Conservation (phyloP, 2,888 invertebrate species). For the Nemapogon koenigi region DNA sequence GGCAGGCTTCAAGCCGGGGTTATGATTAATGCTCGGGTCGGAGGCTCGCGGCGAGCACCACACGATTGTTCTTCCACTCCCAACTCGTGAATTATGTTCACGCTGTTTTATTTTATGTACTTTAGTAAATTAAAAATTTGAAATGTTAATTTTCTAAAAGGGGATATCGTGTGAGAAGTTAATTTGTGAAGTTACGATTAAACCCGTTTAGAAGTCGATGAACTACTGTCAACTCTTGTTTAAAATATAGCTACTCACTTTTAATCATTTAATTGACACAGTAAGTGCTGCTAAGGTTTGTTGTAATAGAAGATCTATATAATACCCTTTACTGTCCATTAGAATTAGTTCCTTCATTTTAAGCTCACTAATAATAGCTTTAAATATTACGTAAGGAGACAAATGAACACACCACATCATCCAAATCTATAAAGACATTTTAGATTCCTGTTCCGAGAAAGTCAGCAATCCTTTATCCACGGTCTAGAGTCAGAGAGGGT, state of each 20-base stretch:
- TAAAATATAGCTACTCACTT: too few species aligned
- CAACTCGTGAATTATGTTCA: constrained; percentile 10
- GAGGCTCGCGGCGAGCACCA: constrained; percentile 25
- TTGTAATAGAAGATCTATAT: too few species aligned
- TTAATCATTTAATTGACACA: too few species aligned
- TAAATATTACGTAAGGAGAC: too few species aligned
- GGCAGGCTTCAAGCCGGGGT: constrained; percentile 39
- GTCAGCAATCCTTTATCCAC: constrained; percentile 34
- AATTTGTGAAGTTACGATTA: constrained; percentile 4
- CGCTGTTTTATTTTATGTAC: constrained; percentile 15
- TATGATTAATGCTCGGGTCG: constrained; percentile 43
- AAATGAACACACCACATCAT: too few species aligned
- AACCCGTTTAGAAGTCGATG: constrained; percentile 25
- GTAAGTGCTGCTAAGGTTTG: too few species aligned
- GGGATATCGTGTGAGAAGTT: constrained; percentile 7
- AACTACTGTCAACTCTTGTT: too few species aligned
- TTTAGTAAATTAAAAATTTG: constrained; percentile 28
- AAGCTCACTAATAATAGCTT: too few species aligned
- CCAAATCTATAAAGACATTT: constrained; percentile 24
- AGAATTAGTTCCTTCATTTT: too few species aligned
- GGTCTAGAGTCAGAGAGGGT: constrained; percentile 24
- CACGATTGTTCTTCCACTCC: constrained; percentile 14
- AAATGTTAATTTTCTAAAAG: constrained; percentile 32
- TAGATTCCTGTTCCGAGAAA: constrained; percentile 31
- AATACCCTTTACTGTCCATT: too few species aligned